These are phyloP conservation scores for Podarcis siculus DNA, from an alignment of 2,797 vertebrate genomes.

Conservation along the genomic window DNA sequence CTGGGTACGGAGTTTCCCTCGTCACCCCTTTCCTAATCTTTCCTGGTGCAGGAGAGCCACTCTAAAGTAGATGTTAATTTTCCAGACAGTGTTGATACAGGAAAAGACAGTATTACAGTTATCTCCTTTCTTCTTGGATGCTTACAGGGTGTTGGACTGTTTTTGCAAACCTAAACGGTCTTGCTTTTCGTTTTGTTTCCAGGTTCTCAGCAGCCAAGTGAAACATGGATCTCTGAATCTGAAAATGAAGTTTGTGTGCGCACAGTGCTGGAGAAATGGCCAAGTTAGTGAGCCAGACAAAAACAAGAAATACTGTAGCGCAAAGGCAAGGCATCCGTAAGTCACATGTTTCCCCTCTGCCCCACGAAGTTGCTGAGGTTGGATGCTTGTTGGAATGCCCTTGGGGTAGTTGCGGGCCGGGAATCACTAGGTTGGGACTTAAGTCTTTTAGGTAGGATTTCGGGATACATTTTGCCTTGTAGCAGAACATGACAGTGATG, in stretches of 20 bases:
- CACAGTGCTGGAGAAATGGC: constrained; percentile 95
- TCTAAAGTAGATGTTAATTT: background rate
- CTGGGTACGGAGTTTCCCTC: too few relatives aligned
- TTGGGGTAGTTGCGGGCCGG: background rate
- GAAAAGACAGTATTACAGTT: background rate
- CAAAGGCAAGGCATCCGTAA: constrained; percentile 97
- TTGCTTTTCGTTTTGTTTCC: constrained; percentile 59
- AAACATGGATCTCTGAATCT: constrained; percentile 89
- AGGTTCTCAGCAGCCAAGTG: constrained; percentile 80
- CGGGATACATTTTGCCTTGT: background rate
- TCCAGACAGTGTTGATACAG: background rate
- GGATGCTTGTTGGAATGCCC: background rate
- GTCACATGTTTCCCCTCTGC: constrained; percentile 60
- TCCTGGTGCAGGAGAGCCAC: background rate
- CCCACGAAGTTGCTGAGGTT: background rate
- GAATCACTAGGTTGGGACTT: background rate
- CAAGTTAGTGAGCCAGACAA: constrained; percentile 96
- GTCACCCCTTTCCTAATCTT: too few relatives aligned
- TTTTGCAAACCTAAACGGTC: constrained; percentile 42
- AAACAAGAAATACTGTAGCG: constrained; percentile 95
- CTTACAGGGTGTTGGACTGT: constrained; percentile 6
- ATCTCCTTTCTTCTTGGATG: background rate
- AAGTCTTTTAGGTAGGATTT: too few relatives aligned
- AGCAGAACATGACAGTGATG: too few relatives aligned
- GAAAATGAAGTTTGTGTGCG: constrained; percentile 97